Percentiles rank a stretch among this genome's conserved stretches.
Conservation (phyloP, 2,888 invertebrate species). For the Scelioninae gen. 1 region DNA sequence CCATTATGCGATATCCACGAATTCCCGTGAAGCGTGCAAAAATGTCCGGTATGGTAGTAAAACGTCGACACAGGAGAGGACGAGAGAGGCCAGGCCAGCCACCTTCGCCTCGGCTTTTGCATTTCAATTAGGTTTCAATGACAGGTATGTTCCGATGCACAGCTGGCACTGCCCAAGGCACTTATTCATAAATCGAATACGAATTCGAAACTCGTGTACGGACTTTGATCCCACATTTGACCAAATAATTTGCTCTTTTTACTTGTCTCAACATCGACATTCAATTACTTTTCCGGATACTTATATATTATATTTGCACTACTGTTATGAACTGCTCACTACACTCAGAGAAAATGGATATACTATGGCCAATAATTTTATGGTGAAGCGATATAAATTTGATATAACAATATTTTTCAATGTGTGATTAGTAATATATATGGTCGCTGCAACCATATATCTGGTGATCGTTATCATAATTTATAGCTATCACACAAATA, state of each 20-base stretch:
- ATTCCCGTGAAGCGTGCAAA: conserved; percentile 74
- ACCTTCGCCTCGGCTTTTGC: conserved; percentile 75
- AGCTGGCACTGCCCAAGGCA: conserved; percentile 74
- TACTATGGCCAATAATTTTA: no score
- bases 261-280: conserved; percentile 24
- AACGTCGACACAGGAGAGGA: conserved; percentile 64
- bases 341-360: no score
- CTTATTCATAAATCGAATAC: conserved; percentile 79
- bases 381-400: no score
- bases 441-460: no score
- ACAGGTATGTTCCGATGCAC: conserved; percentile 76
- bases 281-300: conserved; percentile 19
- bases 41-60: conserved; percentile 76
- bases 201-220: conserved; percentile 61
- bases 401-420: no score
- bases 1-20: conserved; percentile 55
- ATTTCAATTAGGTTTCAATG: conserved; percentile 80
- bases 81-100: conserved; percentile 72
- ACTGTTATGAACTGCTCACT: background rate
- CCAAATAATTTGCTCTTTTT: conserved; percentile 49
- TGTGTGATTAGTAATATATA: no score
- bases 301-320: conserved; percentile 8
- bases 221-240: conserved; percentile 53
- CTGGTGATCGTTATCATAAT: no score
- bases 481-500: no score